Conservation (phyloP, 2,113 vertebrate genomes). For the Tylochromis polylepis region DNA sequence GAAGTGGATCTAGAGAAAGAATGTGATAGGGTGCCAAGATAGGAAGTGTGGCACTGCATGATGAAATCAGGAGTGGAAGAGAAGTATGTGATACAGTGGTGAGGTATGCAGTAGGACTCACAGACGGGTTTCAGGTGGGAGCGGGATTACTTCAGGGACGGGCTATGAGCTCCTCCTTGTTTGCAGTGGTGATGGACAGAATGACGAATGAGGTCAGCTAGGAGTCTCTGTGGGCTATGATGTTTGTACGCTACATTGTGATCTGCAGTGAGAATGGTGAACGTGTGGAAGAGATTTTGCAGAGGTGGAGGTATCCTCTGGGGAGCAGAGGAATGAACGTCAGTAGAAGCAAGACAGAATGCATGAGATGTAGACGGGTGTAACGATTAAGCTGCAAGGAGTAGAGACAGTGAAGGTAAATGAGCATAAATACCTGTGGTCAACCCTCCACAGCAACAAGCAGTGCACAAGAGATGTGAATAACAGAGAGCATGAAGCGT, state of each 20-base stretch:
- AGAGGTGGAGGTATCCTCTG: neutral
- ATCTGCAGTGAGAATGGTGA: neutral
- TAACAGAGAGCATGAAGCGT: neutral
- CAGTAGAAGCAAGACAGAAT: neutral
- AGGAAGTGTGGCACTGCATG: neutral
- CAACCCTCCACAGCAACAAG: neutral
- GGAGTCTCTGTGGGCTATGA: neutral
- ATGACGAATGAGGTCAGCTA: neutral
- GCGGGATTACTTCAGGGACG: neutral
- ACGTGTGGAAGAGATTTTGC: neutral
- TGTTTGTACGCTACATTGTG: neutral
- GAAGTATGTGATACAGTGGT: neutral
- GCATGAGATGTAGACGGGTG: accelerated
- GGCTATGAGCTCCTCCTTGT: neutral
- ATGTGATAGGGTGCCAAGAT: neutral
- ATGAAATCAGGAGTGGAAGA: neutral
- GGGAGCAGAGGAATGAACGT: neutral
- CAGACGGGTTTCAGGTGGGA: neutral
- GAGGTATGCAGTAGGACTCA: neutral
- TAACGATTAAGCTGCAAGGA: neutral
- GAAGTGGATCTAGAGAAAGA: neutral
- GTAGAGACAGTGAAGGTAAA: neutral
- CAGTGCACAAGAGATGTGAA: accelerated
- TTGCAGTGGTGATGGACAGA: neutral
- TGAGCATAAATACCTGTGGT: neutral